Evolutionary conservation across 2,113 vertebrate genomes (phyloP), one percentile per base, ranked within the genome.

Genomic region (Taxidea taxus): DNA sequence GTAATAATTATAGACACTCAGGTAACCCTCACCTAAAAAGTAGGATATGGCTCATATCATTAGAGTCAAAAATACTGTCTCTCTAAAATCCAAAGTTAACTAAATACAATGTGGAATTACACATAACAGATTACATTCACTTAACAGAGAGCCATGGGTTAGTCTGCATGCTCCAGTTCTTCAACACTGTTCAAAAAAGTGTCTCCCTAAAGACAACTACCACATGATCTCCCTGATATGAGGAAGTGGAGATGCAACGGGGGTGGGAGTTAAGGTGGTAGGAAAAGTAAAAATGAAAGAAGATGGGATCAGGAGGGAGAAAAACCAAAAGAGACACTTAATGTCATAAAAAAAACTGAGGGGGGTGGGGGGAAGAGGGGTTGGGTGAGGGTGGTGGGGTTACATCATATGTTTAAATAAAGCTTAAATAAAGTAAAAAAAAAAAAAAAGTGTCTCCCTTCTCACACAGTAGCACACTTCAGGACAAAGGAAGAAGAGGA

Each of bases 51-150:
- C 44, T 49, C 62, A 85, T 6, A 39, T 25, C 8, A 58, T 93
- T 92, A 70, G 13, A 54, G 44, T 47, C 37, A n/a, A 87, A 81
- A 47, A 88, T 0, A 68, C 10, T 49, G 8, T n/a, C 58, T 87
- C n/a, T 72, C 51, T 82, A 56, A 87, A 62, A 90, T 74, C 42
- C 66, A 78, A 97, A 86, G 70, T 88, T 56, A 88, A 88, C 60
- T 56, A 75, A 86, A 64, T 81, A 7, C n/a, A 72, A 95, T 91
- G 7, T 3, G 27, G 72, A 95, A 68, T 56, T n/a, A 82, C 6
- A 91, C 23, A 42, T 44, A 15, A n/a, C 42, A 87, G 21, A 47
- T 7, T 51, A 66, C 15, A 12, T 51, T 90, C 58, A 44, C 6
- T 3, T 68, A 56, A 80, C 20, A 66, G 42, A 66, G 2, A 66